These are phyloP conservation scores for Pituophis catenifer DNA, from an alignment of 2,113 vertebrate genomes.

Conservation along the genomic window DNA sequence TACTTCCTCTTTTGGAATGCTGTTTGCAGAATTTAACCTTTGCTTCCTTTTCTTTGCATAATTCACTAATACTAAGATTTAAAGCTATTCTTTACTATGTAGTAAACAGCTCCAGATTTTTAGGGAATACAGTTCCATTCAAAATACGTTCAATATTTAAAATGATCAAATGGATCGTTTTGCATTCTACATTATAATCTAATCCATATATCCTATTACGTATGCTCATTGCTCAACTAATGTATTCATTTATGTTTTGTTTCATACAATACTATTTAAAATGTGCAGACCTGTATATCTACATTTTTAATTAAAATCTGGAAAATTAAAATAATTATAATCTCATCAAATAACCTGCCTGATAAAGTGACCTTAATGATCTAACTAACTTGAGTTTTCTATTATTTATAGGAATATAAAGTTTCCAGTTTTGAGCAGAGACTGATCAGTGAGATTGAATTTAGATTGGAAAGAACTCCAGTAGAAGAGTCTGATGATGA, in stretches of 20 bases:
- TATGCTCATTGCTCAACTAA: slow-evolving; percentile 44
- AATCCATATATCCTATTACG: slow-evolving; percentile 49
- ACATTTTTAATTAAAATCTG: not conserved
- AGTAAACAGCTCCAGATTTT: not conserved
- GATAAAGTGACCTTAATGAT: slow-evolving; percentile 4
- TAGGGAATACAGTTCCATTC: not conserved
- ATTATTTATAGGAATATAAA: slow-evolving; percentile 86
- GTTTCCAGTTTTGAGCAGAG: slow-evolving; percentile 98
- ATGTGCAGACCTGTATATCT: slow-evolving; percentile 48
- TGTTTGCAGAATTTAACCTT: slow-evolving; percentile 5
- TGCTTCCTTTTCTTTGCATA: not conserved
- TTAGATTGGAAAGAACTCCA: slow-evolving; percentile 89
- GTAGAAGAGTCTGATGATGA: slow-evolving; percentile 93
- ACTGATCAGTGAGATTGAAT: slow-evolving; percentile 96
- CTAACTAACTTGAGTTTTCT: slow-evolving; percentile 30
- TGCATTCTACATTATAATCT: slow-evolving; percentile 35
- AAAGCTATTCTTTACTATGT: not conserved
- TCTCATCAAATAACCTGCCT: not conserved
- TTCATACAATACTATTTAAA: slow-evolving; percentile 20
- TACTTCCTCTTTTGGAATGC: slow-evolving; percentile 20
- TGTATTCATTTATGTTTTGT: slow-evolving; percentile 38
- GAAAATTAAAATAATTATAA: slow-evolving; percentile 15
- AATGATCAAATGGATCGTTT: not conserved
- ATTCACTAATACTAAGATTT: not conserved
- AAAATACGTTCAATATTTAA: not conserved